Percentiles rank a stretch among this genome's conserved stretches.
Conservation (phyloP, 2,888 invertebrate species). For the Drosophila pseudotalamancana region DNA sequence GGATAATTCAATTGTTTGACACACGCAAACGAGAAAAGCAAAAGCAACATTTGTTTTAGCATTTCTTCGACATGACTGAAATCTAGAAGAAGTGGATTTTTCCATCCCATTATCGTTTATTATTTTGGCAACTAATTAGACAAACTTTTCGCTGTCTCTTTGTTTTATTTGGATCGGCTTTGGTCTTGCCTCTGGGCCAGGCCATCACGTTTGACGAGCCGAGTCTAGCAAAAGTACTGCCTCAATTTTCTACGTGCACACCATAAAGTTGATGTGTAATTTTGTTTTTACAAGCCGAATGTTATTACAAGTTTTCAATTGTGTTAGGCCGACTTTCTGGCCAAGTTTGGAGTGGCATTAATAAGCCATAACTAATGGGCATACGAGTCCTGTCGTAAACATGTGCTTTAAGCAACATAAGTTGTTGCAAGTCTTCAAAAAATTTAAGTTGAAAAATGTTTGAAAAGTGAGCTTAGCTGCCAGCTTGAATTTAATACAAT, state of each 20-base stretch:
- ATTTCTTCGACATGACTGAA: conserved; percentile 9
- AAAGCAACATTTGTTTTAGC: conserved; percentile 21
- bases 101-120: conserved; percentile 48
- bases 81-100: conserved; percentile 28
- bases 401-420: conserved; percentile 3
- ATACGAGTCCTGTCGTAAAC: conserved; percentile 15
- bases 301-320: conserved; percentile 77
- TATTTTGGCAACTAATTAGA: conserved; percentile 71
- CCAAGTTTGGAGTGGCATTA: conserved; percentile 48
- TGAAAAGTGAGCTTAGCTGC: conserved; percentile 20
- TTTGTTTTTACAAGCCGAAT: conserved; percentile 68
- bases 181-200: conserved; percentile 17
- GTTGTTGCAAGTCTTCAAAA: neutral
- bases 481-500: conserved; percentile 41
- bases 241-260: conserved; percentile 73
- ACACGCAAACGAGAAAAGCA: conserved; percentile 28
- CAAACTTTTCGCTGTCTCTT: conserved; percentile 64
- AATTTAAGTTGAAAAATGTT: conserved; percentile 47
- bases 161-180: conserved; percentile 26
- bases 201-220: conserved; percentile 70
- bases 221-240: conserved; percentile 50
- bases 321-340: conserved; percentile 54
- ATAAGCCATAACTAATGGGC: conserved; percentile 73
- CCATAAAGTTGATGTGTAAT: conserved; percentile 74
- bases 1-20: conserved; percentile 59